phyloP scores from a whole-genome alignment of 2,797 vertebrate genomes.

The Steatocranus sp. region DNA sequence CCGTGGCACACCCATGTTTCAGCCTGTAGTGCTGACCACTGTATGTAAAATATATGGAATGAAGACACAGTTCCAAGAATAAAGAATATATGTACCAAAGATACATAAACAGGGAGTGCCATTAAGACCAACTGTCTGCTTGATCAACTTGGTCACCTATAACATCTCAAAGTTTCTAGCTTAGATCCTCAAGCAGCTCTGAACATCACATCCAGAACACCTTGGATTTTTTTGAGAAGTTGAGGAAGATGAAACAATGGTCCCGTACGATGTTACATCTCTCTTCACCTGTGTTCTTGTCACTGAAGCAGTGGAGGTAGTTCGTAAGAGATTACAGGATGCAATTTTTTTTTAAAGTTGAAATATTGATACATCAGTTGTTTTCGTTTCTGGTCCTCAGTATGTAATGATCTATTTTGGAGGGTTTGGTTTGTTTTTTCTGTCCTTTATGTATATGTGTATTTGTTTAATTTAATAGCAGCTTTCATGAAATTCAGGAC shows the following conservation, averaged over 20 bases:
- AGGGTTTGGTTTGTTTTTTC: background rate
- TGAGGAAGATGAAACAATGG: background rate
- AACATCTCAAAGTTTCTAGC: background rate
- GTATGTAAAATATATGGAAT: background rate
- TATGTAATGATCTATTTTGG: background rate
- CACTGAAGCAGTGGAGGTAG: background rate
- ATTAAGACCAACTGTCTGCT: background rate
- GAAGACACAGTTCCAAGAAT: background rate
- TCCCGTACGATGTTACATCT: background rate
- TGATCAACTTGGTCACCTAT: background rate
- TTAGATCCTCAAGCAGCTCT: background rate
- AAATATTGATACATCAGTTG: background rate
- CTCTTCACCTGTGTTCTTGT: background rate
- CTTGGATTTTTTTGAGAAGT: background rate
- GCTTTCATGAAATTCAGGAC: background rate
- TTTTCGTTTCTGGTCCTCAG: background rate
- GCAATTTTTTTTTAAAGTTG: background rate
- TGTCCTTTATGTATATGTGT: background rate
- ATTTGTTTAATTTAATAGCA: background rate
- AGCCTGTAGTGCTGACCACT: background rate
- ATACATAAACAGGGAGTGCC: background rate
- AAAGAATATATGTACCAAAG: background rate
- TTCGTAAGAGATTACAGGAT: background rate
- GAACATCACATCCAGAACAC: no score
- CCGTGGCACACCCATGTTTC: background rate